Base-by-base conservation (phyloP, 2,797 vertebrate species). In the Sardinella longiceps region DNA sequence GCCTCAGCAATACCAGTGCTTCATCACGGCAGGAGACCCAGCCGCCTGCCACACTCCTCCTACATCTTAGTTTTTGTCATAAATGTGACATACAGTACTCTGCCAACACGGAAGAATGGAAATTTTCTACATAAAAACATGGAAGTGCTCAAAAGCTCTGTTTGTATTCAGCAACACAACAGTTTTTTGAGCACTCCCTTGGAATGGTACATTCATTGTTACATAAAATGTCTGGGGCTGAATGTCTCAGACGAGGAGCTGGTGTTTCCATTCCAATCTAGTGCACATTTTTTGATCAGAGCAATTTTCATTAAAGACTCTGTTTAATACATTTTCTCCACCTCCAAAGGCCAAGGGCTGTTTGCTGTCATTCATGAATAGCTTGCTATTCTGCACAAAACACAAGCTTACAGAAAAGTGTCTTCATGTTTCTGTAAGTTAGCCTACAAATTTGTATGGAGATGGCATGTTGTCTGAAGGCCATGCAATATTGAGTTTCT, bases 31-130 rank as follows among this genome's bases (percentile, higher is more conserved):
- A 77, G 70, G 37, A 39, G 20, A 43, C 20, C 70, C 70, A 74
- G 18, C 66, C 18, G 30, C 11, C 66, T 37, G 30, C 11, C 66
- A 77, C 37, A 43, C 33, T 77, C 37, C 70, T 77, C 15, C 70
- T 77, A 43, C 70, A 77, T 43, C 33, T 77, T 39, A 43, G 37
- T 74, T 74, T 33, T 77, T 77, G 37, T 18, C 37, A 77, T 5
- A 77, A 77, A 77, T 77, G 70, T 43, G 70, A 77, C 37, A 77
- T 39, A n/a, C n/a, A n/a, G n/a, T n/a, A 20, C 70, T 77, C 20
- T 20, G 20, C 15, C 70, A 23, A 23, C 70, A 39, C 39, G 37
- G 70, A 77, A 43, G 70, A 77, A 43, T 43, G 15, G 37, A 33
- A 77, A 43, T 77, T 77, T 43, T 43, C 70, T 20, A 18, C 70